Base-by-base conservation (phyloP, 1,140 invertebrate genomes). In the Cydia fagiglandana region DNA sequence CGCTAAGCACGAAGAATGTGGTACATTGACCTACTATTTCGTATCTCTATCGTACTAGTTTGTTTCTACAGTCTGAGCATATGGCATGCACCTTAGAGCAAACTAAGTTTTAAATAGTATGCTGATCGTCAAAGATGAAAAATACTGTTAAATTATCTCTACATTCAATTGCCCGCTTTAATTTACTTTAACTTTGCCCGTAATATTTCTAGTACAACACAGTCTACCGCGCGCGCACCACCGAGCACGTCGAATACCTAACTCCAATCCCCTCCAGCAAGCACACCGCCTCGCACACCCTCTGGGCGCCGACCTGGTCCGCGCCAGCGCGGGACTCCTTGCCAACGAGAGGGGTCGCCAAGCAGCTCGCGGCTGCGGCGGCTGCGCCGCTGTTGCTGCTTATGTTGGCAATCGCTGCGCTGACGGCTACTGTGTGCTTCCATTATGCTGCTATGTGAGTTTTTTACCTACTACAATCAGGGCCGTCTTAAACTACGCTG, bases 381-480 rank as follows among this genome's bases (percentile, higher is more conserved):
- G 94, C 96, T 15, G 92, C 96, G 17, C 96, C 97, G 0, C 92
- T 95, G 73, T 83, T 95, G 68, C 88, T 97, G 24, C 92, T 97
- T 80, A 84, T 96, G 15, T 83, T 97, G 17, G 88, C 96, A 2
- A 94, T 95, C 1, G 93, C 95, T 20, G 90, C 96, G 4, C 85
- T 97, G 0, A 96, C 96, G 5, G 94, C 95, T 15, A 94, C 96
- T 1, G 91, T 97, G 12, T 97, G 97, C 88, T 95, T 97, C 75
- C 95, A 96, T 78, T 95, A 96, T 83, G 95, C 96, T 75, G 95
- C 96, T 86, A 93, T 96, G 97, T 97, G 34, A 50, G 47, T 61
- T 17, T 56, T 15, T 56, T 50, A 9, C n/a, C n/a, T n/a, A n/a
- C n/a, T n/a, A n/a, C n/a, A n/a, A n/a, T n/a, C n/a, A n/a, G n/a